These are phyloP conservation scores for Galaxias olidus DNA, from an alignment of 2,797 vertebrate genomes.

Conservation along the genomic window DNA sequence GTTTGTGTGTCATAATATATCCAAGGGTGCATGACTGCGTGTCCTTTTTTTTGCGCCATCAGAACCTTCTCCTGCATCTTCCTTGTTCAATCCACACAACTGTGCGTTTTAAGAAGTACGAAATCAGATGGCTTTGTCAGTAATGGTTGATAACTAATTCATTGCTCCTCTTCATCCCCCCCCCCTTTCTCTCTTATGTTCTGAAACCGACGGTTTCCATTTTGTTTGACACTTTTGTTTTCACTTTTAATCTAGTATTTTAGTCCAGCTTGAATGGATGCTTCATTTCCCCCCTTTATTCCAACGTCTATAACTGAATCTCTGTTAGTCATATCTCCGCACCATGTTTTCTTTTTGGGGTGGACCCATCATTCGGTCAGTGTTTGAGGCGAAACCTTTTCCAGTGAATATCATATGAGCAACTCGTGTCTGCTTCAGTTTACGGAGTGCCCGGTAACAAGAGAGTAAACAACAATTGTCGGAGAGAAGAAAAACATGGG, in stretches of 20 bases:
- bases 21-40: slow-evolving; percentile 53
- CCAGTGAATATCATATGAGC: slow-evolving; percentile 34
- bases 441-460: too few species aligned
- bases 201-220: slow-evolving; percentile 63
- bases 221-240: slow-evolving; percentile 66
- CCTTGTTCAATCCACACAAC: slow-evolving; percentile 21
- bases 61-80: slow-evolving; percentile 34
- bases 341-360: slow-evolving; percentile 1
- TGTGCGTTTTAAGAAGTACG: slow-evolving; percentile 61
- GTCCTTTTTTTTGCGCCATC: slow-evolving; percentile 25
- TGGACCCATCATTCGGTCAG: too few species aligned
- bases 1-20: slow-evolving; percentile 55
- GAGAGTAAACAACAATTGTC: too few species aligned
- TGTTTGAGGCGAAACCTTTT: neutral
- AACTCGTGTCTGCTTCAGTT: neutral
- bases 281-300: slow-evolving; percentile 18
- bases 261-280: slow-evolving; percentile 42
- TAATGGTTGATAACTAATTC: slow-evolving; percentile 78
- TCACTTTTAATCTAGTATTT: slow-evolving; percentile 64
- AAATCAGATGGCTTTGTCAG: slow-evolving; percentile 62
- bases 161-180: slow-evolving; percentile 57
- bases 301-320: slow-evolving; percentile 33
- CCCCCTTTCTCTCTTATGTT: slow-evolving; percentile 29
- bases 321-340: slow-evolving; percentile 38
- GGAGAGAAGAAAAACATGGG: slow-evolving; percentile 10